phyloP scores from a whole-genome alignment of 2,888 invertebrate species.

The Furcula furcula region DNA sequence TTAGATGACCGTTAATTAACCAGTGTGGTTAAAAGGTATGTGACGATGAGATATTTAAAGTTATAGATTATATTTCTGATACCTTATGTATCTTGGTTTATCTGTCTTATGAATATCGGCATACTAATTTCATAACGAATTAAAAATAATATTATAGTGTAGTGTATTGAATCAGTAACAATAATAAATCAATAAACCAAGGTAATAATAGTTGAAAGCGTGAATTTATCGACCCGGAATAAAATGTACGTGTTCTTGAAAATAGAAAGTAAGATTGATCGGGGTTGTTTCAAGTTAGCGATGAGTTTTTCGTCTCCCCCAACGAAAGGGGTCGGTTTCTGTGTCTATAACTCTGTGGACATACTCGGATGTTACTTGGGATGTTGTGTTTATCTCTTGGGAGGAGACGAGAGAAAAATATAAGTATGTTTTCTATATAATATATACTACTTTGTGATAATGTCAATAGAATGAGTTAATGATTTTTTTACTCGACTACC shows the following conservation, averaged over 20 bases:
- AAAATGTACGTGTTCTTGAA: slow-evolving; percentile 55
- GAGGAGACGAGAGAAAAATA: not conserved
- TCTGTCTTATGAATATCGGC: no score
- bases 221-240: slow-evolving; percentile 44
- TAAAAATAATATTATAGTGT: no score
- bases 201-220: slow-evolving; percentile 44
- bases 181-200: slow-evolving; percentile 36
- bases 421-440: not conserved
- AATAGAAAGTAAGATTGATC: slow-evolving; percentile 73
- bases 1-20: no score
- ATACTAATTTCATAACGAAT: no score
- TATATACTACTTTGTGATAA: no score
- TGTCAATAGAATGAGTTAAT: no score
- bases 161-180: no score
- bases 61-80: no score
- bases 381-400: not conserved
- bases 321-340: not conserved
- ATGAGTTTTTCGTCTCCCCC: slow-evolving; percentile 23
- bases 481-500: no score
- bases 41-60: no score
- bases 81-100: no score
- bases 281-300: slow-evolving; percentile 58
- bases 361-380: slow-evolving; percentile 1
- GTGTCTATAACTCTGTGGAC: slow-evolving; percentile 1
- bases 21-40: no score